phyloP scores from a whole-genome alignment of 2,797 vertebrate genomes.

The Hippocampus kuda region DNA sequence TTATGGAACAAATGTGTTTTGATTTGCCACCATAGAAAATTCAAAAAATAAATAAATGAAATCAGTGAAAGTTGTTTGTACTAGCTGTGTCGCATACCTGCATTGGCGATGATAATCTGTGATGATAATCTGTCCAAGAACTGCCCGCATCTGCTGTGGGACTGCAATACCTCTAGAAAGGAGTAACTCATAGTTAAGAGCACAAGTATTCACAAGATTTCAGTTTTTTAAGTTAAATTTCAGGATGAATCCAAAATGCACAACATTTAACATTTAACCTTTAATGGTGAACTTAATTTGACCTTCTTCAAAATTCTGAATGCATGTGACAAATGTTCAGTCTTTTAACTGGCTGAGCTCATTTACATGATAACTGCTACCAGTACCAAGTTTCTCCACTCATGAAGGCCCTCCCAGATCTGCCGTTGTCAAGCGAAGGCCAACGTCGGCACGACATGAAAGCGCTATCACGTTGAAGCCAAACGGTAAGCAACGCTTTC shows the following conservation, averaged over 20 bases:
- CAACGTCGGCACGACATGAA: too few species aligned
- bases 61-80: neutral
- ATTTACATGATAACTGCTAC: too few species aligned
- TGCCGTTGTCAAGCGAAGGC: too few species aligned
- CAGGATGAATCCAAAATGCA: neutral
- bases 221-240: neutral
- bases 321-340: too few species aligned
- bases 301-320: neutral
- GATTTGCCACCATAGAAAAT: neutral
- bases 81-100: constrained; percentile 47
- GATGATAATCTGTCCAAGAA: constrained; percentile 41
- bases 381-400: too few species aligned
- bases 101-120: constrained; percentile 49
- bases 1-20: neutral
- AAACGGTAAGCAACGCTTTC: too few species aligned
- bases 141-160: constrained; percentile 50
- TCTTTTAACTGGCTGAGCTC: too few species aligned
- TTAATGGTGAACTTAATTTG: neutral
- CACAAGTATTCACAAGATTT: neutral
- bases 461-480: too few species aligned
- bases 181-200: constrained; percentile 20
- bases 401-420: too few species aligned
- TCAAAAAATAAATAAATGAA: neutral
- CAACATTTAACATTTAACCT: neutral
- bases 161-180: constrained; percentile 57